Evolutionary conservation across 2,113 vertebrate species (phyloP).

Genomic region (Platysternon megacephalum): DNA sequence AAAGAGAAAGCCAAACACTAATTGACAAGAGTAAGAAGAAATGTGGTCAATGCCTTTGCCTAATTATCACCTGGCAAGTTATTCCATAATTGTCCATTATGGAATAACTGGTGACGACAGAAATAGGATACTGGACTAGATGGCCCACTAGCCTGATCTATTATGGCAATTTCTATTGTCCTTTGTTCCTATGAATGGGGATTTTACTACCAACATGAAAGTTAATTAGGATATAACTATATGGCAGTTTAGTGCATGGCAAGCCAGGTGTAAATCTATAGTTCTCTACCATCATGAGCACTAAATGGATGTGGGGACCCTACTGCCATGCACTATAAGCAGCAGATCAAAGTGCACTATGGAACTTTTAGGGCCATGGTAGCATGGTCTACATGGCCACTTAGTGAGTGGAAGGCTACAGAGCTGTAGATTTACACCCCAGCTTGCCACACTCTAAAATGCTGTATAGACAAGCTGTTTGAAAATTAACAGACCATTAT

Average conservation of each 20-base stretch:
- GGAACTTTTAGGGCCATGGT: too few species aligned
- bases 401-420: too few species aligned
- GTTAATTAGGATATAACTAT: background rate
- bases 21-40: background rate
- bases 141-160: slow-evolving; percentile 14
- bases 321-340: background rate
- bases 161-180: background rate
- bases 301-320: background rate
- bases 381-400: too few species aligned
- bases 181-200: background rate
- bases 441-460: too few species aligned
- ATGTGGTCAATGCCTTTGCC: too few species aligned
- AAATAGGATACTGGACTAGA: slow-evolving; percentile 33
- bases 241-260: background rate
- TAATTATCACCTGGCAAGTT: background rate
- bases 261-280: background rate
- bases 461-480: too few species aligned
- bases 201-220: slow-evolving; percentile 2
- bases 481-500: background rate
- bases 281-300: background rate
- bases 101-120: slow-evolving; percentile 20
- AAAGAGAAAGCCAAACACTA: background rate
- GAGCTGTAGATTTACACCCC: too few species aligned
- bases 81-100: background rate
- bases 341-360: too few species aligned